Evolutionary conservation across 2,797 vertebrate genomes (phyloP).

Genomic region (Tarsius wallacei): DNA sequence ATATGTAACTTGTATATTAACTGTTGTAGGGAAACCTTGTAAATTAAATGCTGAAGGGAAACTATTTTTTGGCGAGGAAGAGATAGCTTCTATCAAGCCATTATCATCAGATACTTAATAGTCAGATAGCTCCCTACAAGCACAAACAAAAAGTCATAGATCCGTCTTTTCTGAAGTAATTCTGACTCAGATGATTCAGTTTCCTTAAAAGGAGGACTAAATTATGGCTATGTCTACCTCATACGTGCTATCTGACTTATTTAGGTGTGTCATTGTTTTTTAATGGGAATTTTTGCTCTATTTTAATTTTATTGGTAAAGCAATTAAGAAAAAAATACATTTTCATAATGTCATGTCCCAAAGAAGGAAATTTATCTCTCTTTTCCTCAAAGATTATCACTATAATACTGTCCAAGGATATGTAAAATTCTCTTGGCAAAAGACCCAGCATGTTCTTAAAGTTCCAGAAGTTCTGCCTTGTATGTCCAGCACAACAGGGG

Average conservation of each 20-base stretch:
- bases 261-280: background rate
- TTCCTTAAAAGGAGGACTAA: background rate
- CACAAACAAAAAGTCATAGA: background rate
- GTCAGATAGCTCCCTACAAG: background rate
- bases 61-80: background rate
- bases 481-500: background rate
- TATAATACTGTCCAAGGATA: background rate
- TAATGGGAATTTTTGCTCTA: background rate
- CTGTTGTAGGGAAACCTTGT: background rate
- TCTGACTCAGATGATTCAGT: background rate
- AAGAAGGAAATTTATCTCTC: background rate
- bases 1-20: background rate
- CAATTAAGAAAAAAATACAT: background rate
- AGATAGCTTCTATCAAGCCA: background rate
- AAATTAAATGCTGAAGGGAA: background rate
- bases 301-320: background rate
- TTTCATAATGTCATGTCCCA: background rate
- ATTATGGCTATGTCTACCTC: fast-evolving
- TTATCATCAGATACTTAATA: background rate
- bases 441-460: background rate
- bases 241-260: background rate
- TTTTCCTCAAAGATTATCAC: background rate
- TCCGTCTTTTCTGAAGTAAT: background rate
- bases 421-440: background rate
- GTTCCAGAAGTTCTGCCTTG: background rate